Base-by-base conservation (phyloP, 2,888 invertebrate genomes). In the Galerucella nymphaeae region DNA sequence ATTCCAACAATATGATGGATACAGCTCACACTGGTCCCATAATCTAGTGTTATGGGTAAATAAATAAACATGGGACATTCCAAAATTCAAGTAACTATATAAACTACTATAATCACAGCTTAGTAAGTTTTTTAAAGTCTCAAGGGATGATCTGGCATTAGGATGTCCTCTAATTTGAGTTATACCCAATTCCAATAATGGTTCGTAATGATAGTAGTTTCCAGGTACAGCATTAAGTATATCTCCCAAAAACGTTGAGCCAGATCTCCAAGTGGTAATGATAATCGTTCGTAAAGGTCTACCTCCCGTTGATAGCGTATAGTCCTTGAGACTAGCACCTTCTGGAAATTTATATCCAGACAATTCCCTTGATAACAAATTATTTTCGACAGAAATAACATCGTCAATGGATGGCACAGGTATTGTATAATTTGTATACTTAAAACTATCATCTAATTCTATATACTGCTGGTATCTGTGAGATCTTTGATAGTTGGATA, bases 181-280 rank as follows among this genome's bases (percentile, higher is more conserved):
- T 79, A 96, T 95, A 75, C 93, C 94, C 86, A 93, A 94, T 83
- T 94, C 92, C 73, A 96, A 88, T 74, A 96, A 87, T 45, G 96
- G 96, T 86, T 97, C 96, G 84, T 96, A 96, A 85, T 96, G 96
- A 87, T 96, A 96, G 86, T 90, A 96, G 85, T 93, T 96, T 42
- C 92, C 95, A 18, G 96, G 96, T 84, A 95, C 91, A 38, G 95
- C 90, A 85, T 94, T 94, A 62, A 96, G 85, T 58, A 96, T 90
- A 83, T 96, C 96, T 68, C 96, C 96, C 66, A 96, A 89, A 85
- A 96, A 96, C 48, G 96, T 96, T 20, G 96, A 96, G 8, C 96
- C 96, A 5, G 95, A 95, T 79, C 96, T 90, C 95, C 96, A 96
- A 14, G 95, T 95, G n/a, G 96, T 94, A 74, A 96, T 87, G 77